Evolutionary conservation across 2,888 invertebrate genomes (phyloP).

Genomic region (Cylindroiulus punctatus): DNA sequence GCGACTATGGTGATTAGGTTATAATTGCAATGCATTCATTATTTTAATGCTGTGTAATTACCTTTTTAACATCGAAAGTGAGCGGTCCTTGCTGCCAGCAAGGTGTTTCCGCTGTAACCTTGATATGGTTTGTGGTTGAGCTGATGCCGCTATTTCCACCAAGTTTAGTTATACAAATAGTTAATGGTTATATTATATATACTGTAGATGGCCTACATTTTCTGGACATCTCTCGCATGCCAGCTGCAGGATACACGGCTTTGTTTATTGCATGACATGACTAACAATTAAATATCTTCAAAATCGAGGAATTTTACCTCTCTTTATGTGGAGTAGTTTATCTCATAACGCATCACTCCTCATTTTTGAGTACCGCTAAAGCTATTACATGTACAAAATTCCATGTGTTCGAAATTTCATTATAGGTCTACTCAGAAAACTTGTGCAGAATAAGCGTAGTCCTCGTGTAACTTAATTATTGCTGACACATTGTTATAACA

Average conservation of each 20-base stretch:
- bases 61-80: conserved; percentile 33
- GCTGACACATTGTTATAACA: not conserved
- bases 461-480: not conserved
- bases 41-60: conserved; percentile 34
- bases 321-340: not conserved
- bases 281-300: not conserved
- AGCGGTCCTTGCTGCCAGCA: conserved; percentile 18
- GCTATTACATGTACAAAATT: too few species aligned
- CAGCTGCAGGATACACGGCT: conserved; percentile 11
- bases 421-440: not conserved
- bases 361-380: not conserved
- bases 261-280: not conserved
- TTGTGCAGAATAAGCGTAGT: not conserved
- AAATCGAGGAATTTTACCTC: not conserved
- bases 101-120: conserved; percentile 5
- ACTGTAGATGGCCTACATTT: not conserved
- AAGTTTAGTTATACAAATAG: not conserved
- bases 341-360: not conserved
- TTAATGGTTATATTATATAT: not conserved
- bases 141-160: conserved; percentile 13
- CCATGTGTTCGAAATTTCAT: not conserved
- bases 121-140: not conserved
- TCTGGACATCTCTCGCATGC: conserved; percentile 21
- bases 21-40: conserved; percentile 23
- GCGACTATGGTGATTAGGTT: conserved; percentile 21